Evolutionary conservation across 2,797 vertebrate species (phyloP).

Genomic region (Anomalospiza imberbis): DNA sequence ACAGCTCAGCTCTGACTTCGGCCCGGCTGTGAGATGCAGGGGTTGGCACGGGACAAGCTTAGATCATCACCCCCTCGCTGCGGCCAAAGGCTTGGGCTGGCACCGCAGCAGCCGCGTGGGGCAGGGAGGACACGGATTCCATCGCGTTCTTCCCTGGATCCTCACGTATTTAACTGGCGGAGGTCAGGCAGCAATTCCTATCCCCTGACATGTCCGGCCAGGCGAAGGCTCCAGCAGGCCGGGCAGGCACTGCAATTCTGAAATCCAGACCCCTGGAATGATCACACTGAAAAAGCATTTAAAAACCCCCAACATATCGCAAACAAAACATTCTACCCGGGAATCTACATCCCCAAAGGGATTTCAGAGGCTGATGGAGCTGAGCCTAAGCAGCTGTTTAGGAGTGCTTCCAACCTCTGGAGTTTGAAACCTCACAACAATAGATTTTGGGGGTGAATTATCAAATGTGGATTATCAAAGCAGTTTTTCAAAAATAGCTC

Average conservation of each 20-base stretch:
- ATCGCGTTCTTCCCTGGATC: not conserved
- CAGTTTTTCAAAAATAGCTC: not conserved
- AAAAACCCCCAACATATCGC: not conserved
- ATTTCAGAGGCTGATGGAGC: not conserved
- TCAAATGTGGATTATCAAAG: not conserved
- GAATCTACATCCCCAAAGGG: not conserved
- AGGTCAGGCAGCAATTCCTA: not conserved
- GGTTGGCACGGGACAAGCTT: not conserved
- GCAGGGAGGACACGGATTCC: not conserved
- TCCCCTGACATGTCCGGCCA: not conserved
- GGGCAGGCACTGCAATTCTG: not conserved
- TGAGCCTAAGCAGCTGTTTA: not conserved
- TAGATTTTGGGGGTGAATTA: not conserved
- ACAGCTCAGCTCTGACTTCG: not conserved
- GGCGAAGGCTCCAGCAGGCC: not conserved
- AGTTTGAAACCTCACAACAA: not conserved
- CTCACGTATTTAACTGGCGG: not conserved
- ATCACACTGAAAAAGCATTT: not conserved
- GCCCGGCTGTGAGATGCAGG: not conserved
- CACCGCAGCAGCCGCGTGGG: too few relatives aligned
- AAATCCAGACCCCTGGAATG: not conserved
- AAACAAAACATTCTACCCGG: not conserved
- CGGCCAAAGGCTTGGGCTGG: not conserved
- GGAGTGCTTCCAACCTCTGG: not conserved
- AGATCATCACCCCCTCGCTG: rapidly evolving